phyloP scores from a whole-genome alignment of 2,113 vertebrate genomes.

The Ceratotherium simum region DNA sequence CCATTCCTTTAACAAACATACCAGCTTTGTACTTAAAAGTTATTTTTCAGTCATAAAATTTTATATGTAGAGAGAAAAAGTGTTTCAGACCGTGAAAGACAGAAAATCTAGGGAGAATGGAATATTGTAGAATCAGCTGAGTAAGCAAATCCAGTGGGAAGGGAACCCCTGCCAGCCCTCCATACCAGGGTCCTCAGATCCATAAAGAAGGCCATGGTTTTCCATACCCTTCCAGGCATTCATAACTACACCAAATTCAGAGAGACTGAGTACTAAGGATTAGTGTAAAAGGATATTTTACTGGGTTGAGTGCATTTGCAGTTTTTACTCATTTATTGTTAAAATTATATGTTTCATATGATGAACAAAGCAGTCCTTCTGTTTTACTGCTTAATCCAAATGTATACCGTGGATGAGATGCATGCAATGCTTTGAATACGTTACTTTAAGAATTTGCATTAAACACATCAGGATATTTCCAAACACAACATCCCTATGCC shows the following conservation, averaged over 20 bases:
- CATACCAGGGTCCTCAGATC: neutral
- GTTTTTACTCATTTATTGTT: conserved; percentile 10
- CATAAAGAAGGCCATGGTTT: neutral
- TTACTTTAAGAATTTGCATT: conserved; percentile 16
- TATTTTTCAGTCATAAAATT: conserved; percentile 18
- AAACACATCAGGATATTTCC: conserved; percentile 23
- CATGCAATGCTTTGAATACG: fast-evolving
- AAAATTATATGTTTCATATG: neutral
- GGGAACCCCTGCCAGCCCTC: fast-evolving
- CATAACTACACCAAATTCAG: neutral
- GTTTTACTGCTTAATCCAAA: conserved; percentile 38
- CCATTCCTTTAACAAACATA: neutral
- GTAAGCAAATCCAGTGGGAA: neutral
- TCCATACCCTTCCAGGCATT: neutral
- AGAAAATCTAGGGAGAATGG: neutral
- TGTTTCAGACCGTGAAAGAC: neutral
- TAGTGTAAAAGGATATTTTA: neutral
- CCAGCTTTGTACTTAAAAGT: neutral
- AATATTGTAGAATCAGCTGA: neutral
- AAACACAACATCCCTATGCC: neutral
- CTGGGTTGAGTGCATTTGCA: neutral
- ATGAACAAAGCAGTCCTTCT: neutral
- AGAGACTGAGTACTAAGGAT: neutral
- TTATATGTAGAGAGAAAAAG: neutral
- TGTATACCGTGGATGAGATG: neutral